Base-by-base conservation (phyloP, 2,797 vertebrate species). In the Otolemur crassicaudatus region DNA sequence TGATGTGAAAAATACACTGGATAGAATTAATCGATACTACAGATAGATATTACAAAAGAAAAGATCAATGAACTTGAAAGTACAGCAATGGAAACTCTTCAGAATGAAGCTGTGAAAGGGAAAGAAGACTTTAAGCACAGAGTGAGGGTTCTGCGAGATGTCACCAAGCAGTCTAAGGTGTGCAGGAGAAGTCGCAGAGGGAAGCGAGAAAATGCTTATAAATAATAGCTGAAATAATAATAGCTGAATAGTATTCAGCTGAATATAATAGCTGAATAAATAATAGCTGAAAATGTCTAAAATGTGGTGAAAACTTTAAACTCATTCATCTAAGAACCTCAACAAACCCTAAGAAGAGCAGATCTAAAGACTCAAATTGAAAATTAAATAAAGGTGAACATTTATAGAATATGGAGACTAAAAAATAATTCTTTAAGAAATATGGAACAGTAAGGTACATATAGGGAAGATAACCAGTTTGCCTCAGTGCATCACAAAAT, bases 301-400 rank as follows among this genome's bases (percentile, higher is more conserved):
- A 82, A 94, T 69, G 63, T 93, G 19, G 79, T 89, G 43, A 94
- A 80, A 87, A 29, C 16, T 83, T 12, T 82, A 65, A 90, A 76
- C 11, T 1, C 37, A 70, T 31, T 83, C 17, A 73, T 83, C 25
- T 87, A 82, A 92, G 56, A 92, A 37, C 3, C 10, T 96, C 65
- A 12, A 77, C 4, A 79, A 82, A 77, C 7, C 29, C 61, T 20
- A 90, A 90, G 43, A 3, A 93, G 7, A 94, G 5, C 69, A 72
- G 89, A 27, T 63, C 12, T 70, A 94, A 67, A 22, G 7, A 80
- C 83, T 82, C 91, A 83, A 90, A 14, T 61, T 11, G 20, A 88
- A 93, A 96, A 94, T 16, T 46, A 79, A 83, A 76, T 73, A 73
- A 67, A 76, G 5, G 0, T 60, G 31, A 76, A 37, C 1, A 31